Evolutionary conservation across 2,797 vertebrate genomes (phyloP).

Genomic region (Protonibea diacanthus): DNA sequence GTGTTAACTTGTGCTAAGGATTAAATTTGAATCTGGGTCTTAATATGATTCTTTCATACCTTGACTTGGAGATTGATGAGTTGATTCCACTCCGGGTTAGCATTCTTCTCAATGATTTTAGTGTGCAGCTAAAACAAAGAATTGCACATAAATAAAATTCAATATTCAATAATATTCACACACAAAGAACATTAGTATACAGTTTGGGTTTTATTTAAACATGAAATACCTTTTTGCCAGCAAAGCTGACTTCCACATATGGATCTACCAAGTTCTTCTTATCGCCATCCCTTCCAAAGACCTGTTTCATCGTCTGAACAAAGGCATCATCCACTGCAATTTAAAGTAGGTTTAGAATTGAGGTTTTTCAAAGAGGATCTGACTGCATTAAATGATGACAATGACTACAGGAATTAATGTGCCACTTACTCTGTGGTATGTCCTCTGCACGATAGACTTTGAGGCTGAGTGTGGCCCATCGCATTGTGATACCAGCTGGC

Average conservation of each 20-base stretch:
- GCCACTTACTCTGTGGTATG: conserved; percentile 93
- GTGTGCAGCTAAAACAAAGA: conserved; percentile 88
- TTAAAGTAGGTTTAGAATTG: background rate
- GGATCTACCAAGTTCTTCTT: conserved; percentile 98
- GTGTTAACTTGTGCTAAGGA: background rate
- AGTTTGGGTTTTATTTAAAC: background rate
- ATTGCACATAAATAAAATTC: background rate
- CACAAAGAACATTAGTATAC: background rate
- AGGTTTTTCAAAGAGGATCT: background rate
- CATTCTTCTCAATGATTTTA: conserved; percentile 94
- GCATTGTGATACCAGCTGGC: conserved; percentile 91
- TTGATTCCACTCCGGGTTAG: conserved; percentile 99
- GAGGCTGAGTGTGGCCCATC: conserved; percentile 91
- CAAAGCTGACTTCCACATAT: conserved; percentile 96
- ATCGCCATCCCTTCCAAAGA: conserved; percentile 92
- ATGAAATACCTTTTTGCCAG: conserved; percentile 93
- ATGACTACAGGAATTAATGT: background rate
- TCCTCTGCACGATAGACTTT: conserved; percentile 97
- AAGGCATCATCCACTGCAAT: conserved; percentile 97
- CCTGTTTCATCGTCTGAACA: conserved; percentile 91
- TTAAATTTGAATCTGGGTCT: background rate
- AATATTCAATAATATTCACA: background rate
- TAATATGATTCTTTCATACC: conserved; percentile 78
- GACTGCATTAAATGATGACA: background rate
- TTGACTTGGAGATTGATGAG: conserved; percentile 94